phyloP scores from a whole-genome alignment of 2,113 vertebrate genomes.

The Ptilorrhoa leucosticta region DNA sequence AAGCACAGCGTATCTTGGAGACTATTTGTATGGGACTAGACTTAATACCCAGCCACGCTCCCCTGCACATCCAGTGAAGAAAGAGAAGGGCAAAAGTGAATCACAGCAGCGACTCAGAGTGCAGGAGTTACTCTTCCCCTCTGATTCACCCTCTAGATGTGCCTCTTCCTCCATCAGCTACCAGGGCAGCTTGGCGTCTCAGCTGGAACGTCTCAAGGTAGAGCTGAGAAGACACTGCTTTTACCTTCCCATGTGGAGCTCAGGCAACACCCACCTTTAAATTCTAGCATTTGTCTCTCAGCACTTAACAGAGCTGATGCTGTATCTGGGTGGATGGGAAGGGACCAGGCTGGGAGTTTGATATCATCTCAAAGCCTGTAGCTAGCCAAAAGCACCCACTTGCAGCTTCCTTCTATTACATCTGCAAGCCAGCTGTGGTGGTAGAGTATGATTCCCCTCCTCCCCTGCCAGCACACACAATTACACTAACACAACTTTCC shows the following conservation, averaged over 20 bases:
- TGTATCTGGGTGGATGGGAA: not conserved
- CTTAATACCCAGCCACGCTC: not conserved
- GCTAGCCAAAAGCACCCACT: not conserved
- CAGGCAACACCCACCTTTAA: not conserved
- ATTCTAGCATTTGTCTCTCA: not conserved
- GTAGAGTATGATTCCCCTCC: not conserved
- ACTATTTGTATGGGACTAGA: not conserved
- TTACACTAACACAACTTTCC: not conserved
- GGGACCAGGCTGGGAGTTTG: not conserved
- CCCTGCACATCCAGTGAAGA: not conserved
- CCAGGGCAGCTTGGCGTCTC: not conserved
- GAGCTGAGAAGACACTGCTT: not conserved
- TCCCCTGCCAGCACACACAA: not conserved
- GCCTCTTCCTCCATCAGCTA: not conserved
- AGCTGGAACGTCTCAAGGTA: not conserved
- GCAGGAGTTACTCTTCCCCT: not conserved
- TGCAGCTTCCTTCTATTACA: not conserved
- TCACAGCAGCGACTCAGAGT: not conserved
- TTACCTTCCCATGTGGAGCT: not conserved
- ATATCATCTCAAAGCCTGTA: not conserved
- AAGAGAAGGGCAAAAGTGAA: not conserved
- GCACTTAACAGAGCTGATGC: not conserved
- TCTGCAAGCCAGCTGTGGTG: not conserved
- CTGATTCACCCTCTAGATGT: not conserved
- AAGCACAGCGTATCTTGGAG: not conserved